phyloP scores from a whole-genome alignment of 2,113 vertebrate genomes.

The Caretta caretta region DNA sequence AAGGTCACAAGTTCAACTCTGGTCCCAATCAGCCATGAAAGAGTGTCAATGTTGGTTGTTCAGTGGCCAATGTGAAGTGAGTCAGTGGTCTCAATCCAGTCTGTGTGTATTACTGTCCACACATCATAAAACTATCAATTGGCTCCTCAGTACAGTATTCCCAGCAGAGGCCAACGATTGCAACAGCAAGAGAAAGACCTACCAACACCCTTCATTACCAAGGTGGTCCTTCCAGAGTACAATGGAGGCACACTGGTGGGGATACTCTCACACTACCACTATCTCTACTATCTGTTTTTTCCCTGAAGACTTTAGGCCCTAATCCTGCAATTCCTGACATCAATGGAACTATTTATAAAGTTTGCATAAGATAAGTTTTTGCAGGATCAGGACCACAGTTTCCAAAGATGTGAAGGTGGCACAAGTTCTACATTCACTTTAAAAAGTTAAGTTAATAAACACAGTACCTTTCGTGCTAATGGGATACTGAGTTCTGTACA shows the following conservation, averaged over 20 bases:
- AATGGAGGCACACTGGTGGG: background rate
- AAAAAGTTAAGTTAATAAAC: background rate
- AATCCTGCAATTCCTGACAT: background rate
- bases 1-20: background rate
- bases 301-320: background rate
- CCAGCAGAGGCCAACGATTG: background rate
- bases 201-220: background rate
- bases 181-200: background rate
- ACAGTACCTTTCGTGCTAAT: slow-evolving; percentile 89
- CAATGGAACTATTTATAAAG: background rate
- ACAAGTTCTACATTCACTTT: background rate
- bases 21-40: background rate
- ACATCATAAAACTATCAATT: no score
- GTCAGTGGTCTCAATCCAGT: background rate
- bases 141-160: background rate
- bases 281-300: background rate
- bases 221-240: background rate
- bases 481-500: slow-evolving; percentile 93
- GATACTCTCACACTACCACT: background rate
- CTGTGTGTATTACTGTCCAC: background rate
- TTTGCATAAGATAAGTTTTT: background rate
- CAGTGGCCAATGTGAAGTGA: background rate
- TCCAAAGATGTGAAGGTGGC: background rate
- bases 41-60: background rate
- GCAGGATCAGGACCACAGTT: background rate